Base-by-base conservation (phyloP, 53 echinoderm and acorn worm species). In the Glandiceps talaboti region DNA sequence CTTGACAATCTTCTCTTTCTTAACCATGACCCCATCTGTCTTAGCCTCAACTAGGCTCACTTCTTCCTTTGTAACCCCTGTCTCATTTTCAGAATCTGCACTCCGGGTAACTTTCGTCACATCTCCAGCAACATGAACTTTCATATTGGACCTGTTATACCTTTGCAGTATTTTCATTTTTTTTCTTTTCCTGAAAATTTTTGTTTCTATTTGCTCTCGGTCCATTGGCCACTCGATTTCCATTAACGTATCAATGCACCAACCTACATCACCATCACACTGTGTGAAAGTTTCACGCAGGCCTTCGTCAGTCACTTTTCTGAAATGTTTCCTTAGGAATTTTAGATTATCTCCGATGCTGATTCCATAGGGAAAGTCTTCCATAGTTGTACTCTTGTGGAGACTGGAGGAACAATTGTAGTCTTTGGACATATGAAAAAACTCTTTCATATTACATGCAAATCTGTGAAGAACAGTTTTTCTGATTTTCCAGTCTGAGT, bases 351-450 rank as follows among this genome's bases (percentile, higher is more conserved):
- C 73, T 25, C 28, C 29, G 27, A 45, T 33, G 32, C 77, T 32
- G 1, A 32, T 81, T 84, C 76, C 81, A 1, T 76, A 75, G 26
- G 31, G 25, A 1, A 31, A 28, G 26, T 82, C 86, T 30, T 88
- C 90, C 28, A 92, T 99, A 91, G 93, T 99, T 75, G 94, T 86
- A 33, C 99, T 85, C 32, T 99, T 85, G 84, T 99, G 86, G 32
- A 93, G 86, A 75, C 79, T 93, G 1, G 81, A 10, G 73, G 27
- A 33, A 90, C 91, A 80, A 93, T 87, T 1, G 86, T 72, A 30
- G 29, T 33, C 31, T 73, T 32, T 26, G 20, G 64, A 12, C 64
- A 20, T 25, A 1, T 14, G 27, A 1, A 27, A 25, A 30, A 27
- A 30, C 12, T 78, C 32, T 31, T 27, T 78, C 31, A 32, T 30